Evolutionary conservation across 2,888 invertebrate species (phyloP).

Genomic region (Athrips mouffetella): DNA sequence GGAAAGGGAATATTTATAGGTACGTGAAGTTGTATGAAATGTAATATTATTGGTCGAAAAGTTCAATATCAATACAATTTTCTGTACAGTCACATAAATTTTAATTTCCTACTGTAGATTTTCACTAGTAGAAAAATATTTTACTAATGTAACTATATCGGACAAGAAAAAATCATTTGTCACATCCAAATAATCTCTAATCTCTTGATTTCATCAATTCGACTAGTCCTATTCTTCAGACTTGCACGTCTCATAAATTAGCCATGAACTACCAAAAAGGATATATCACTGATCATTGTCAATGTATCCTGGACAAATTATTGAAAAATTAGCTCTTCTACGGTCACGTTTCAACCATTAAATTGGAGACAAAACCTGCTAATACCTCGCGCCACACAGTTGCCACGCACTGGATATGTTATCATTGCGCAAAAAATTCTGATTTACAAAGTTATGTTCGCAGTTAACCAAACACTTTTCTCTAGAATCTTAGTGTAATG

Average conservation of each 20-base stretch:
- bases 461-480: constrained; percentile 9
- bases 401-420: constrained; percentile 63
- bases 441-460: constrained; percentile 23
- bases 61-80: too few relatives aligned
- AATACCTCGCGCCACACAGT: constrained; percentile 70
- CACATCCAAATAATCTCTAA: too few relatives aligned
- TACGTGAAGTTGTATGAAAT: too few relatives aligned
- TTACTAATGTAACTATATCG: neutral
- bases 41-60: too few relatives aligned
- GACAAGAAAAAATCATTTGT: neutral
- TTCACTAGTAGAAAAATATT: neutral
- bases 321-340: constrained; percentile 64
- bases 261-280: constrained; percentile 44
- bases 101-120: too few relatives aligned
- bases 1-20: too few relatives aligned
- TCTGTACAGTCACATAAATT: too few relatives aligned
- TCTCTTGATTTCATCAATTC: constrained; percentile 4
- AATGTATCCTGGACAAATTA: constrained; percentile 61
- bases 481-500: constrained; percentile 5
- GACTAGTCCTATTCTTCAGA: constrained; percentile 29
- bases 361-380: constrained; percentile 71
- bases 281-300: constrained; percentile 62
- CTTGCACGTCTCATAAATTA: constrained; percentile 54
- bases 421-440: constrained; percentile 76
- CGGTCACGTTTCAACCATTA: constrained; percentile 76